Conservation (phyloP, 2,888 invertebrate species). For the Polydrusus pterygomalis region DNA sequence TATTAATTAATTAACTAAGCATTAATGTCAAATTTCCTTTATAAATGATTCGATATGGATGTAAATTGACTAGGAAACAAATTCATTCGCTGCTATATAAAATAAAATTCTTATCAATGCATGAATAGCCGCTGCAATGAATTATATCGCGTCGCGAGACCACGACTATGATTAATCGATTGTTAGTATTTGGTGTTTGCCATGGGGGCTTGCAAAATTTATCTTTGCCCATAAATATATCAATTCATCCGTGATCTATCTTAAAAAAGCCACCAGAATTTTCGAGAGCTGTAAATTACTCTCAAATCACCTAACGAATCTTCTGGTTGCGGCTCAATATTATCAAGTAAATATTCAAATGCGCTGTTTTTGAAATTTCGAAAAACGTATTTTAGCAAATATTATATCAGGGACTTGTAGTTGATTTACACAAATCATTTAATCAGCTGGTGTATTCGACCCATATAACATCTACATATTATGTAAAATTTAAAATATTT, state of each 20-base stretch:
- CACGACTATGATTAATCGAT: conserved; percentile 44
- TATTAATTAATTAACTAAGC: not conserved
- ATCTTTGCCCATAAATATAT: conserved; percentile 43
- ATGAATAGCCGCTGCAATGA: conserved; percentile 30
- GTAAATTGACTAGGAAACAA: not conserved
- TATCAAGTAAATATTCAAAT: conserved; percentile 13
- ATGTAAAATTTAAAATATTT: too few relatives aligned
- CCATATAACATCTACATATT: too few relatives aligned
- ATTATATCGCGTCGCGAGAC: conserved; percentile 32
- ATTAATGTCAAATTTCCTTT: conserved; percentile 7
- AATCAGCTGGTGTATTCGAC: too few relatives aligned
- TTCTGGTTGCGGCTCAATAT: conserved; percentile 16
- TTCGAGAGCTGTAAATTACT: conserved; percentile 26
- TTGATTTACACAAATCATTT: too few relatives aligned
- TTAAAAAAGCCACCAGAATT: conserved; percentile 27
- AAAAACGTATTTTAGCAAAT: not conserved
- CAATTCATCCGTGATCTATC: conserved; percentile 36
- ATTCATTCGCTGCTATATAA: conserved; percentile 1
- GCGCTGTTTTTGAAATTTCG: not conserved
- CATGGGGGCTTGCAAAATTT: conserved; percentile 32
- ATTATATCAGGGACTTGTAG: too few relatives aligned
- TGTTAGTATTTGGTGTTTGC: conserved; percentile 37
- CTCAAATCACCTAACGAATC: conserved; percentile 32
- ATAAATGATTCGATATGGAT: not conserved
- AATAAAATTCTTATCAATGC: conserved; percentile 38